phyloP scores from a whole-genome alignment of 1,140 invertebrate species.

The Cyphomyrmex costatus region DNA sequence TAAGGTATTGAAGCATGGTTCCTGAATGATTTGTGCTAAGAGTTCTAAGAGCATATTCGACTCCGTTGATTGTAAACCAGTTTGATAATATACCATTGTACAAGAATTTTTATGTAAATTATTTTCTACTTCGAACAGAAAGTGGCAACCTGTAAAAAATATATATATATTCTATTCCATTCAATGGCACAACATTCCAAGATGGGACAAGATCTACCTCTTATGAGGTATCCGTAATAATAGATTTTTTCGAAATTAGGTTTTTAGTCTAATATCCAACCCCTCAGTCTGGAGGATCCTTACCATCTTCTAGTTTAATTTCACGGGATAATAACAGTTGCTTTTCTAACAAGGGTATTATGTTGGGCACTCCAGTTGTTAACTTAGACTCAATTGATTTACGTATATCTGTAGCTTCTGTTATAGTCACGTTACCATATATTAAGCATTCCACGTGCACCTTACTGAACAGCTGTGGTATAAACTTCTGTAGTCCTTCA shows the following conservation, averaged over 20 bases:
- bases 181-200: too few species aligned
- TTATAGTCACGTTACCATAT: conserved; percentile 93
- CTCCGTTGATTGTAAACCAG: conserved; percentile 92
- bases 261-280: too few species aligned
- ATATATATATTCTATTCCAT: conserved; percentile 19
- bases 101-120: conserved; percentile 95
- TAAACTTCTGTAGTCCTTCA: conserved; percentile 91
- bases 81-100: conserved; percentile 95
- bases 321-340: conserved; percentile 94
- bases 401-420: conserved; percentile 90
- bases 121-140: conserved; percentile 92
- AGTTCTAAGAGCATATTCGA: conserved; percentile 95
- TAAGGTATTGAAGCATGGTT: conserved; percentile 96
- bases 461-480: conserved; percentile 91
- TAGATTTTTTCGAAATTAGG: too few species aligned
- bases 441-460: conserved; percentile 95
- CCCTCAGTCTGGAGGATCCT: too few species aligned
- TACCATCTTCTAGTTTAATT: conserved; percentile 94
- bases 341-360: conserved; percentile 91
- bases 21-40: conserved; percentile 94
- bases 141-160: conserved; percentile 91
- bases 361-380: conserved; percentile 84
- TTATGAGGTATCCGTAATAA: too few species aligned
- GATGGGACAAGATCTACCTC: too few species aligned
- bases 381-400: conserved; percentile 91